These are phyloP conservation scores for Pheosia tremula DNA, from an alignment of 2,888 invertebrate genomes.

Conservation along the genomic window DNA sequence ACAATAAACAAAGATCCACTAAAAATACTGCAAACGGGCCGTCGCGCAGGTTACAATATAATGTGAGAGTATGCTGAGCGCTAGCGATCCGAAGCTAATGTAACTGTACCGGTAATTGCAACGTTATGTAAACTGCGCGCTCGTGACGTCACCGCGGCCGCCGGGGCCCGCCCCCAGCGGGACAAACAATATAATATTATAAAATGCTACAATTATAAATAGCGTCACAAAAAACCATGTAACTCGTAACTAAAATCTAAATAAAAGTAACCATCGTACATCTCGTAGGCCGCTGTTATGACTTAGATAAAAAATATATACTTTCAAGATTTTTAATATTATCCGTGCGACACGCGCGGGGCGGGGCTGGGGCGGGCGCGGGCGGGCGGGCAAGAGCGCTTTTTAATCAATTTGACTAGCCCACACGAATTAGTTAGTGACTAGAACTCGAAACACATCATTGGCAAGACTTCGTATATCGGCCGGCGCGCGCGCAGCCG, in stretches of 20 bases:
- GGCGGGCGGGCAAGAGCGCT: constrained; percentile 29
- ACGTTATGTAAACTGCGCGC: constrained; percentile 64
- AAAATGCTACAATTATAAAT: constrained; percentile 76
- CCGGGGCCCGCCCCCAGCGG: constrained; percentile 50
- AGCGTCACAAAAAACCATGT: constrained; percentile 53
- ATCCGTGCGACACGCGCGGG: constrained; percentile 34
- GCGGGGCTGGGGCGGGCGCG: constrained; percentile 24
- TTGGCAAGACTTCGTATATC: constrained; percentile 71
- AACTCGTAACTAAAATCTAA: constrained; percentile 59
- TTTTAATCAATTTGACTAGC: constrained; percentile 70
- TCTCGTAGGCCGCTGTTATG: constrained; percentile 74
- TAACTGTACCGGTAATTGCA: constrained; percentile 65
- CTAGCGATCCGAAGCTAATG: constrained; percentile 76
- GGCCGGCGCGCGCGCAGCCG: background rate
- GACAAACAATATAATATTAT: constrained; percentile 48
- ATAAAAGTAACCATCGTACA: constrained; percentile 65
- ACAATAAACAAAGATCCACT: constrained; percentile 5
- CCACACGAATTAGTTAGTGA: constrained; percentile 79
- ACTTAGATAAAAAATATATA: constrained; percentile 61
- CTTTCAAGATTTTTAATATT: constrained; percentile 13
- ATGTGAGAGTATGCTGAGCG: constrained; percentile 70
- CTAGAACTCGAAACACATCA: constrained; percentile 77
- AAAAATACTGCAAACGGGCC: background rate
- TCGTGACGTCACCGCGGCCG: constrained; percentile 11
- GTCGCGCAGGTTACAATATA: constrained; percentile 43